Evolutionary conservation across 1,140 invertebrate species (phyloP).

Genomic region (Hyphantria cunea): DNA sequence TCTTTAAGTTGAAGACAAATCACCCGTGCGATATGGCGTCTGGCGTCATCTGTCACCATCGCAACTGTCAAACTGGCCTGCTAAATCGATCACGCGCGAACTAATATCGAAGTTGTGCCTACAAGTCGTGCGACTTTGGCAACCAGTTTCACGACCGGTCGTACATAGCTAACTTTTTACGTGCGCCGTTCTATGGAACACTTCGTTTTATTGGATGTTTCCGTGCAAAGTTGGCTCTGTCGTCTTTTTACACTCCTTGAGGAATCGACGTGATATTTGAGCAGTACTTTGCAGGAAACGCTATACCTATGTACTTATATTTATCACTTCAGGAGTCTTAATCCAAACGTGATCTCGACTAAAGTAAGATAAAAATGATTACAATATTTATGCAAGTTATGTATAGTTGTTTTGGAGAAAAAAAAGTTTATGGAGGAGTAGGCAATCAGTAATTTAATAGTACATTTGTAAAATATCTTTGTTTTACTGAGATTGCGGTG

Average conservation of each 20-base stretch:
- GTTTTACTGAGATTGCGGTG: no score
- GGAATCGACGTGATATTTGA: conserved; percentile 46
- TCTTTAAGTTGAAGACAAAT: conserved; percentile 66
- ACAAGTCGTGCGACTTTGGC: conserved; percentile 50
- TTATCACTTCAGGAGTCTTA: no score
- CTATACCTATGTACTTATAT: not conserved
- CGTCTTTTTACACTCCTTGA: conserved; percentile 42
- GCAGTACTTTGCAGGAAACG: conserved; percentile 28
- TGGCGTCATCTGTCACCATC: conserved; percentile 74
- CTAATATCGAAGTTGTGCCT: conserved; percentile 74
- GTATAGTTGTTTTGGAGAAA: no score
- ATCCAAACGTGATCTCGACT: no score
- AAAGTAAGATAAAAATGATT: no score
- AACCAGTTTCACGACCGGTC: conserved; percentile 55
- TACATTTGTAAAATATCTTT: no score
- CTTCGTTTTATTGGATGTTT: conserved; percentile 70
- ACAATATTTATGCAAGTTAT: no score
- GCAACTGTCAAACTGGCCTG: conserved; percentile 71
- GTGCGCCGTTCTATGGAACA: conserved; percentile 39
- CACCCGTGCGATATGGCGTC: conserved; percentile 63
- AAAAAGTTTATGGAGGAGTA: no score
- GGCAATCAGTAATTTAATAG: no score
- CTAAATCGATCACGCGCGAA: conserved; percentile 74
- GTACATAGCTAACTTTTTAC: conserved; percentile 46
- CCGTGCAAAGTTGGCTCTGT: conserved; percentile 53